phyloP scores from a whole-genome alignment of 2,113 vertebrate species.

The Benitochromis conjunctus region DNA sequence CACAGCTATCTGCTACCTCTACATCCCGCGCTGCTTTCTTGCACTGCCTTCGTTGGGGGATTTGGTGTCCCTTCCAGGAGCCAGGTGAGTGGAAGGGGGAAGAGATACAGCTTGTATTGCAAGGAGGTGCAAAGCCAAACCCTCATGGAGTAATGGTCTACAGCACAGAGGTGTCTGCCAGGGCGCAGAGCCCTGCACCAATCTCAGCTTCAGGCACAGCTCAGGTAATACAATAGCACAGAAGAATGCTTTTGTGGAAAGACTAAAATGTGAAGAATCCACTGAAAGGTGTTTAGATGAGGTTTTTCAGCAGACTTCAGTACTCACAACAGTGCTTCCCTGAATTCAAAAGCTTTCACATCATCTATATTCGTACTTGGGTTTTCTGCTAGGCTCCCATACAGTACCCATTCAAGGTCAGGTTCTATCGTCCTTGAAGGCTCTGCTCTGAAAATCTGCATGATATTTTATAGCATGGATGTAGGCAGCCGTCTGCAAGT shows the following conservation, averaged over 20 bases:
- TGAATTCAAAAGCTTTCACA: background rate
- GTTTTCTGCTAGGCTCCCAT: background rate
- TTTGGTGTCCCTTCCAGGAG: constrained; percentile 75
- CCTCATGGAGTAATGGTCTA: constrained; percentile 82
- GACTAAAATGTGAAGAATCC: background rate
- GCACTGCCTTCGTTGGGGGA: constrained; percentile 84
- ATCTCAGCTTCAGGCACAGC: constrained; percentile 34
- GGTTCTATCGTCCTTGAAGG: background rate
- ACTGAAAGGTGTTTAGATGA: background rate
- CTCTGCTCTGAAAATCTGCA: background rate
- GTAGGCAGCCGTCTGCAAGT: background rate
- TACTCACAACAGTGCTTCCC: background rate
- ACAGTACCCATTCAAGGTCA: background rate
- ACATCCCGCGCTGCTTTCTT: constrained; percentile 71
- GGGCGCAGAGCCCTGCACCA: constrained; percentile 57
- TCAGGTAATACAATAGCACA: constrained; percentile 36
- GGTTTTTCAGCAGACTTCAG: background rate
- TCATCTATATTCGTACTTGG: background rate
- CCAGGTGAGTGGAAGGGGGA: constrained; percentile 2
- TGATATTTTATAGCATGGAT: background rate
- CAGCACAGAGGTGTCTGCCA: constrained; percentile 42
- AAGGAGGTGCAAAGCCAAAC: constrained; percentile 72
- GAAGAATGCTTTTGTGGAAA: background rate
- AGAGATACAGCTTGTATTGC: constrained; percentile 75
- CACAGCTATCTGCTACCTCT: constrained; percentile 63